A percentile compares a stretch with the other conserved stretches of the same genome.
These are phyloP conservation scores for Hemibagrus wyckioides DNA, from an alignment of 2,113 vertebrate genomes.

Conservation along the genomic window DNA sequence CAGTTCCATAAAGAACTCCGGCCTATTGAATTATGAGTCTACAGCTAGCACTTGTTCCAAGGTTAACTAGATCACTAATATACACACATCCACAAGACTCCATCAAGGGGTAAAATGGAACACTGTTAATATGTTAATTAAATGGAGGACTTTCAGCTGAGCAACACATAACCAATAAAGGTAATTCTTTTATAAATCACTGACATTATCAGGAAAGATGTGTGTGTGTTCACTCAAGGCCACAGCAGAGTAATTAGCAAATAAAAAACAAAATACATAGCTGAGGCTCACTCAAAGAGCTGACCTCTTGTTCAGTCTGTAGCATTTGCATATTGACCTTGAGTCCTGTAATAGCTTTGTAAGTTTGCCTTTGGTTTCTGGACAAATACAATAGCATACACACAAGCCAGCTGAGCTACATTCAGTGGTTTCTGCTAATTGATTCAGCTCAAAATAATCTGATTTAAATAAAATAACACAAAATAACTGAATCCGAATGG, in stretches of 20 bases:
- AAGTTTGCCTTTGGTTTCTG: conserved; percentile 55
- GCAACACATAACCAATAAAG: neutral
- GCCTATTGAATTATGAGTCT: neutral
- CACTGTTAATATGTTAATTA: neutral
- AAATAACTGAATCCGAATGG: conserved; percentile 25
- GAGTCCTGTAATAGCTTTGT: neutral
- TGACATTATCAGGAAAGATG: neutral
- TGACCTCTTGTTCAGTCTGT: neutral
- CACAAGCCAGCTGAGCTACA: conserved; percentile 37
- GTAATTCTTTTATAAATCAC: neutral
- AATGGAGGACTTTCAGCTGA: neutral
- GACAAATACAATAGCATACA: conserved; percentile 38
- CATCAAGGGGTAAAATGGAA: neutral
- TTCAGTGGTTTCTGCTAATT: conserved; percentile 35
- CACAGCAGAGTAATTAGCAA: conserved; percentile 4
- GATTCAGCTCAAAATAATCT: neutral
- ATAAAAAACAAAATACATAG: neutral
- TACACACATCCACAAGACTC: neutral
- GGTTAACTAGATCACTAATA: conserved; percentile 1
- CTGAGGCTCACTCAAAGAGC: neutral
- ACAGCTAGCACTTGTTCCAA: neutral
- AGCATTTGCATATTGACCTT: neutral
- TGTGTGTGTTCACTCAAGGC: conserved; percentile 14
- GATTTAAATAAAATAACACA: conserved; percentile 24
- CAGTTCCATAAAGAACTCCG: neutral